Conservation (phyloP, 2,797 vertebrate genomes). For the Arvicola amphibius region DNA sequence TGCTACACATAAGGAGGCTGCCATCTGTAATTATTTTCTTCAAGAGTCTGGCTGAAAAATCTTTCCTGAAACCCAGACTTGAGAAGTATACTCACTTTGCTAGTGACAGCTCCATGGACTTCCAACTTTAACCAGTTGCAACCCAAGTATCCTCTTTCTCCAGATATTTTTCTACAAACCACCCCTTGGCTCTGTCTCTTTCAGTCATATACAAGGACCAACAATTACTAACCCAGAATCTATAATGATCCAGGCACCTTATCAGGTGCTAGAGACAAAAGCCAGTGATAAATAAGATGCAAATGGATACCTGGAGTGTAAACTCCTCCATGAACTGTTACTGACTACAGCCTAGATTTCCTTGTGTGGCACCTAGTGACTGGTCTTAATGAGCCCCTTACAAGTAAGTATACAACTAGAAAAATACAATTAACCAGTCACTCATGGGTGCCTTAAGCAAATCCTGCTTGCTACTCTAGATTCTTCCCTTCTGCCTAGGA, state of each 20-base stretch:
- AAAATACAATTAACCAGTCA: neutral
- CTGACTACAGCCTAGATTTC: neutral
- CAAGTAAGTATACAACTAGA: neutral
- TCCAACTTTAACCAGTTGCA: neutral
- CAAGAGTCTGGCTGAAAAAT: neutral
- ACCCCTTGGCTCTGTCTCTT: neutral
- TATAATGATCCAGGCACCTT: neutral
- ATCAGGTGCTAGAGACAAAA: conserved; percentile 1
- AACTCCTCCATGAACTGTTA: neutral
- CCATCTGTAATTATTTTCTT: conserved; percentile 12
- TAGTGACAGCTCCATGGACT: neutral
- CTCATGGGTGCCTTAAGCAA: neutral
- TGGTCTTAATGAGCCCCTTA: neutral
- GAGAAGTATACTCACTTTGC: neutral
- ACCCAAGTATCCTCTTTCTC: neutral
- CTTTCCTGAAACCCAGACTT: neutral
- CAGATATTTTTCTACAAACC: neutral
- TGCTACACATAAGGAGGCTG: neutral
- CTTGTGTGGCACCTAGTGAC: neutral
- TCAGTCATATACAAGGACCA: neutral
- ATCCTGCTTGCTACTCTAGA: neutral
- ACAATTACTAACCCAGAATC: neutral
- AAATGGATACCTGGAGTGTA: neutral
- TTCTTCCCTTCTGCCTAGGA: neutral
- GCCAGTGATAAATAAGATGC: neutral